These are phyloP conservation scores for Dasyprocta punctata DNA, from an alignment of 2,113 vertebrate species.

Conservation along the genomic window DNA sequence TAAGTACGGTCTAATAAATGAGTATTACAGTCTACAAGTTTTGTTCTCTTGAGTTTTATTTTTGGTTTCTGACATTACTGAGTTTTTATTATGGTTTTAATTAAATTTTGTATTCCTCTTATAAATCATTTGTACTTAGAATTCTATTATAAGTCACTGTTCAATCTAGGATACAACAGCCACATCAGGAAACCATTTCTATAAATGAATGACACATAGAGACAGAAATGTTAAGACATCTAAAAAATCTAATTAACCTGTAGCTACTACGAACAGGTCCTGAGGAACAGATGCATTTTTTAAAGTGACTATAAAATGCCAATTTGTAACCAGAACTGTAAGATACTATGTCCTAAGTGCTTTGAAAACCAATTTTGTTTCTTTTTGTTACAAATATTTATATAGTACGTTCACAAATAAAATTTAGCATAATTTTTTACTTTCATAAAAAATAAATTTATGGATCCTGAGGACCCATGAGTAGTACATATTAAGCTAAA, in stretches of 20 bases:
- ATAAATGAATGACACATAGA: not conserved
- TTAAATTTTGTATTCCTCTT: slow-evolving; percentile 2
- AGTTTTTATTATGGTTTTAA: slow-evolving; percentile 25
- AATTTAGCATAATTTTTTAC: not conserved
- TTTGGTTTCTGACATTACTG: not conserved
- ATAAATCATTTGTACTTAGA: not conserved
- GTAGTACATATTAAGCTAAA: not conserved
- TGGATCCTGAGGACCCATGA: not conserved
- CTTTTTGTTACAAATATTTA: not conserved
- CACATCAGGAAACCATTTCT: not conserved
- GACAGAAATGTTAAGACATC: slow-evolving; percentile 6
- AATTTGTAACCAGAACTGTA: not conserved
- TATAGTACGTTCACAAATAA: not conserved
- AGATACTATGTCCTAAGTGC: not conserved
- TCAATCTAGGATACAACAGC: not conserved
- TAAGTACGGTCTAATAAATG: not conserved
- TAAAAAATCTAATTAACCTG: slow-evolving; percentile 47
- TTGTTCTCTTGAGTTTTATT: slow-evolving; percentile 17
- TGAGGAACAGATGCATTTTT: not conserved
- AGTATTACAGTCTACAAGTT: not conserved
- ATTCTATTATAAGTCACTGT: not conserved
- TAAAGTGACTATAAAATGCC: not conserved
- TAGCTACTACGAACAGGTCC: not conserved
- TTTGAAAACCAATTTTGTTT: not conserved
- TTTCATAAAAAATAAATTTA: not conserved